These are phyloP conservation scores for Pristionchus maxplancki DNA, from an alignment of 2,888 invertebrate species.

Conservation along the genomic window DNA sequence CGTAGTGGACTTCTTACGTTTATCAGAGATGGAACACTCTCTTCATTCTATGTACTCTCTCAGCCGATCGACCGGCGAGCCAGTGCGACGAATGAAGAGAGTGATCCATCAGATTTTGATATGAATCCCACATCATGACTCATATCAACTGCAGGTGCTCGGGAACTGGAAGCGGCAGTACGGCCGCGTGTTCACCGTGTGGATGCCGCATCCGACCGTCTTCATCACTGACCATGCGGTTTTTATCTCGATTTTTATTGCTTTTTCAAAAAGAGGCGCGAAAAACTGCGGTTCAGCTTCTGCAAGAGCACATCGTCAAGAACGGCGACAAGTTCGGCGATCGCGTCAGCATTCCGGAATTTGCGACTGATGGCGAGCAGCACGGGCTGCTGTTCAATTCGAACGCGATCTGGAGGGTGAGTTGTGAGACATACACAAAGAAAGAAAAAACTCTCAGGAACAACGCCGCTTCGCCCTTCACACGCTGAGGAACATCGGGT, in stretches of 20 bases:
- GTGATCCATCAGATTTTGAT: too few relatives aligned
- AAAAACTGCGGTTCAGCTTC: neutral
- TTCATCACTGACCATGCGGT: conserved; percentile 46
- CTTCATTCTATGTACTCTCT: too few relatives aligned
- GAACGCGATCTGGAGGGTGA: neutral
- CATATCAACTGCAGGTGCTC: too few relatives aligned
- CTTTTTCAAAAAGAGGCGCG: neutral
- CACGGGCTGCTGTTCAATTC: neutral
- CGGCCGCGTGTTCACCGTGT: conserved; percentile 66
- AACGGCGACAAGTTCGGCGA: conserved; percentile 2
- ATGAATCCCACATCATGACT: too few relatives aligned
- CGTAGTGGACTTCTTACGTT: too few relatives aligned
- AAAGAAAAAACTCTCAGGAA: neutral
- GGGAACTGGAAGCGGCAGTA: conserved; percentile 57
- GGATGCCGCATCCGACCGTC: conserved; percentile 61
- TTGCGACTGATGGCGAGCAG: neutral
- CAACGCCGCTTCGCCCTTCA: neutral
- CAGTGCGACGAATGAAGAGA: too few relatives aligned
- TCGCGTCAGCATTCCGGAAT: neutral
- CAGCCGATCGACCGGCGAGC: too few relatives aligned
- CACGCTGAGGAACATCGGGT: neutral
- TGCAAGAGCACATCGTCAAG: conserved; percentile 21
- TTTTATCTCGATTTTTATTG: neutral
- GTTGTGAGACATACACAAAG: neutral
- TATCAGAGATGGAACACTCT: too few relatives aligned